These are phyloP conservation scores for Suricata suricatta DNA, from an alignment of 2,113 vertebrate genomes.

Conservation along the genomic window DNA sequence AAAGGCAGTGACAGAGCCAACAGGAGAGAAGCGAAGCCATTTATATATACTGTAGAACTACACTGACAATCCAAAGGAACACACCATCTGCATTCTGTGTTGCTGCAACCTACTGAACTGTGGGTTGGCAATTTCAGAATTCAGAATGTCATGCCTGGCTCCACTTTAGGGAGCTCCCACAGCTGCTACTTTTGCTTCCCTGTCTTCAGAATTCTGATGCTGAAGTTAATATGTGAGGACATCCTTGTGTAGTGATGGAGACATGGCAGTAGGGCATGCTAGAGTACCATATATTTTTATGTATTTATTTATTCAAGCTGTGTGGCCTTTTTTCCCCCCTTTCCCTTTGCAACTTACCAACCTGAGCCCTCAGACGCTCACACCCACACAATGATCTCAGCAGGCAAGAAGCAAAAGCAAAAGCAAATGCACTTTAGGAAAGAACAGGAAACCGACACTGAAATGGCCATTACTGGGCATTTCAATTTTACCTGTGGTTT, in stretches of 20 bases:
- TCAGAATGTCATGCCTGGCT: slow-evolving; percentile 16
- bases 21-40: slow-evolving; percentile 15
- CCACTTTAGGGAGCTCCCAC: slow-evolving; percentile 51
- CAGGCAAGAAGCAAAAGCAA: slow-evolving; percentile 71
- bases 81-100: slow-evolving; percentile 53
- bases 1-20: slow-evolving; percentile 59
- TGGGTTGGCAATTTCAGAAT: slow-evolving; percentile 57
- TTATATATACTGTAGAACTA: slow-evolving; percentile 35
- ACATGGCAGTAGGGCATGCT: slow-evolving; percentile 49
- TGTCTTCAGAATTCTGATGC: slow-evolving; percentile 65
- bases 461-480: slow-evolving; percentile 74
- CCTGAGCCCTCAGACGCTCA: slow-evolving; percentile 51
- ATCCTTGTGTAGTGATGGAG: slow-evolving; percentile 52
- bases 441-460: slow-evolving; percentile 71
- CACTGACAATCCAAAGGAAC: slow-evolving; percentile 63
- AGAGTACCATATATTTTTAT: slow-evolving; percentile 53
- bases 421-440: slow-evolving; percentile 71
- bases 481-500: slow-evolving; percentile 74
- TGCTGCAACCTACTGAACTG: slow-evolving; percentile 62
- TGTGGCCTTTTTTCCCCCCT: slow-evolving; percentile 30
- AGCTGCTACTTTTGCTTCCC: not conserved
- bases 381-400: slow-evolving; percentile 76
- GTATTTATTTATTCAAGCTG: slow-evolving; percentile 64
- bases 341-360: slow-evolving; percentile 68
- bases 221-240: slow-evolving; percentile 60